Percentiles rank a stretch among this genome's conserved stretches.
These are phyloP conservation scores for Ardeotis arabs DNA, from an alignment of 2,113 vertebrate genomes.

Conservation along the genomic window DNA sequence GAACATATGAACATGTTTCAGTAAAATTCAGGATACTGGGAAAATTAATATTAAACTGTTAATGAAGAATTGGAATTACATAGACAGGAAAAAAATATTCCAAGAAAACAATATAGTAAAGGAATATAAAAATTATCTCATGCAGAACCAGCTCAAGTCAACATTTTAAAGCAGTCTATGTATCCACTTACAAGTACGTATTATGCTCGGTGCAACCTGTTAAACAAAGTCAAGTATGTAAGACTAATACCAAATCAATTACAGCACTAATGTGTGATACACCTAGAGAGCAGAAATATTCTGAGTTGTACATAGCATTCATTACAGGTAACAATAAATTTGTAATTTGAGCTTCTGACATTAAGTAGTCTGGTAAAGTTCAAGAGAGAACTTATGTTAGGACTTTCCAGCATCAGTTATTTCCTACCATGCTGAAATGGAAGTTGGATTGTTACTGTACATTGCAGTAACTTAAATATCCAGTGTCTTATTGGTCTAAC, in stretches of 20 bases:
- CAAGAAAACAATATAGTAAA: neutral
- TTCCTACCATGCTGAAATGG: neutral
- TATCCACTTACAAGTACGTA: neutral
- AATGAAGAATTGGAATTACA: neutral
- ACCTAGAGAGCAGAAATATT: neutral
- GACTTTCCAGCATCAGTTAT: neutral
- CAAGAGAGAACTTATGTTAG: neutral
- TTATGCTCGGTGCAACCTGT: neutral
- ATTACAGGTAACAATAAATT: neutral
- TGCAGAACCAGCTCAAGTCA: neutral
- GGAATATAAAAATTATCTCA: neutral
- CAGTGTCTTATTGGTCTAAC: neutral
- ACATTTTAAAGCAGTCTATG: neutral
- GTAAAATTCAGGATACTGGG: neutral
- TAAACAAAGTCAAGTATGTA: conserved; percentile 33
- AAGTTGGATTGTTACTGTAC: neutral
- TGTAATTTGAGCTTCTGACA: neutral
- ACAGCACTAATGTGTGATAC: neutral
- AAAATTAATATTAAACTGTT: neutral
- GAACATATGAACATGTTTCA: neutral
- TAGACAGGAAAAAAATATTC: neutral
- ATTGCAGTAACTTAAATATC: neutral
- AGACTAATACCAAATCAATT: conserved; percentile 43
- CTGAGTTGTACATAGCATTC: neutral
- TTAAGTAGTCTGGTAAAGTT: neutral